phyloP scores from a whole-genome alignment of 1,140 invertebrate species.

The Thaumatotibia leucotreta region DNA sequence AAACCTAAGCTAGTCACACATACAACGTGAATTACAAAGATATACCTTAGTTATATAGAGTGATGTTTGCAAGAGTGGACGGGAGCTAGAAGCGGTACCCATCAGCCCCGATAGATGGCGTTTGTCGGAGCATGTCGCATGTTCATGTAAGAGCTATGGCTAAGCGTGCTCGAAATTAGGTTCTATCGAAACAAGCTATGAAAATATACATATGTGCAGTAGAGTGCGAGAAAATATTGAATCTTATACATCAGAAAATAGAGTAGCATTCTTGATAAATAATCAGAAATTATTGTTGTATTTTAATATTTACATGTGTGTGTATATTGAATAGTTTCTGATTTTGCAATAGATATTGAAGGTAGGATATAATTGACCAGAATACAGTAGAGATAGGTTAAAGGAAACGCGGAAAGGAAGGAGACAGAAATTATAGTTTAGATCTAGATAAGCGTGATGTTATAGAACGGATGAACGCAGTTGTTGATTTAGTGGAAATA shows the following conservation, averaged over 20 bases:
- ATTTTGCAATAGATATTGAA: slow-evolving; percentile 25
- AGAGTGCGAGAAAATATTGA: slow-evolving; percentile 60
- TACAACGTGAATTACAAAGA: slow-evolving; percentile 60
- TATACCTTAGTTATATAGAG: slow-evolving; percentile 53
- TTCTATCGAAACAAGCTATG: slow-evolving; percentile 58
- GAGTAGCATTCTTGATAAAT: slow-evolving; percentile 58
- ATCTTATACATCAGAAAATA: slow-evolving; percentile 64
- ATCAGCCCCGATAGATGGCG: slow-evolving; percentile 12
- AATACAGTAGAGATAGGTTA: slow-evolving; percentile 17
- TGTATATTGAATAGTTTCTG: slow-evolving; percentile 59
- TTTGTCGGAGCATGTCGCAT: background rate
- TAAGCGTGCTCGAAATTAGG: slow-evolving; percentile 50
- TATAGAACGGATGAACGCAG: slow-evolving; percentile 18
- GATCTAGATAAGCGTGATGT: slow-evolving; percentile 29
- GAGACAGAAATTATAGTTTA: background rate
- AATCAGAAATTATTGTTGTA: slow-evolving; percentile 58
- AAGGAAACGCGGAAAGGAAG: slow-evolving; percentile 17
- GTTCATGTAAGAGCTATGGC: slow-evolving; percentile 23
- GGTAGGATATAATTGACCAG: slow-evolving; percentile 42
- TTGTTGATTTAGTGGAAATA: slow-evolving; percentile 36
- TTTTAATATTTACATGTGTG: slow-evolving; percentile 60
- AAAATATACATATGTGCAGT: slow-evolving; percentile 59
- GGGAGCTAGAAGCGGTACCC: slow-evolving; percentile 34
- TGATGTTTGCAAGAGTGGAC: slow-evolving; percentile 47
- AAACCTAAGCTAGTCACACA: slow-evolving; percentile 68